A percentile compares a stretch with the other conserved stretches of the same genome.
These are phyloP conservation scores for Macrosoma leucophasiata DNA, from an alignment of 2,888 invertebrate genomes.

Conservation along the genomic window DNA sequence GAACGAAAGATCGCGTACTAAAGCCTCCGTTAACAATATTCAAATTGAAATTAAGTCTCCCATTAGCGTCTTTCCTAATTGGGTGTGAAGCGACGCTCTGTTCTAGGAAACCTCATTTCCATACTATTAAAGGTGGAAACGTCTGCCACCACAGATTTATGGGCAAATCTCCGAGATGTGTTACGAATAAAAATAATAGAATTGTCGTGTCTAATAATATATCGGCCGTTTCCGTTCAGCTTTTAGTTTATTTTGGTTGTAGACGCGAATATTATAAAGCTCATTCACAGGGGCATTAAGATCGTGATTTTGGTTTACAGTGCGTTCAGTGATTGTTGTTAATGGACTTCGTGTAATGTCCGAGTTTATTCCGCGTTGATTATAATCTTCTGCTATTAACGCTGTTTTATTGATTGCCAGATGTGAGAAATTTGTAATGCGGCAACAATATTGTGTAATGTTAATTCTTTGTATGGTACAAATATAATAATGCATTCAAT, in stretches of 20 bases:
- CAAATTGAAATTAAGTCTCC: conserved; percentile 37
- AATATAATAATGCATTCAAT: too few species aligned
- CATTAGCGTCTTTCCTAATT: conserved; percentile 48
- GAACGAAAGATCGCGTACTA: conserved; percentile 17
- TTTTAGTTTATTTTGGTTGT: conserved; percentile 69
- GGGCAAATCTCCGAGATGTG: conserved; percentile 68
- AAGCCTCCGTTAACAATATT: conserved; percentile 27
- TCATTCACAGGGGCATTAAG: conserved; percentile 45
- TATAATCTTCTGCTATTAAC: too few species aligned
- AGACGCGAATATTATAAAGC: conserved; percentile 70
- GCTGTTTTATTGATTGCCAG: too few species aligned
- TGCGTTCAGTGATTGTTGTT: too few species aligned
- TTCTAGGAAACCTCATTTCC: conserved; percentile 53
- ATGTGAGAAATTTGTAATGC: too few species aligned
- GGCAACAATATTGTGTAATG: too few species aligned
- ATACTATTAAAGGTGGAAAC: conserved; percentile 44
- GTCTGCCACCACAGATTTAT: conserved; percentile 59
- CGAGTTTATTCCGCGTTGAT: too few species aligned
- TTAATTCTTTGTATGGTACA: too few species aligned
- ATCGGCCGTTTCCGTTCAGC: conserved; percentile 69
- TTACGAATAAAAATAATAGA: conserved; percentile 76
- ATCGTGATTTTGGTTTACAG: conserved; percentile 45
- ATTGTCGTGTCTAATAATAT: conserved; percentile 74
- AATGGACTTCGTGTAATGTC: too few species aligned
- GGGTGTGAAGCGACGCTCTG: conserved; percentile 45